Conservation (phyloP, 2,797 vertebrate species). For the Mormyrus proboscirostris region DNA sequence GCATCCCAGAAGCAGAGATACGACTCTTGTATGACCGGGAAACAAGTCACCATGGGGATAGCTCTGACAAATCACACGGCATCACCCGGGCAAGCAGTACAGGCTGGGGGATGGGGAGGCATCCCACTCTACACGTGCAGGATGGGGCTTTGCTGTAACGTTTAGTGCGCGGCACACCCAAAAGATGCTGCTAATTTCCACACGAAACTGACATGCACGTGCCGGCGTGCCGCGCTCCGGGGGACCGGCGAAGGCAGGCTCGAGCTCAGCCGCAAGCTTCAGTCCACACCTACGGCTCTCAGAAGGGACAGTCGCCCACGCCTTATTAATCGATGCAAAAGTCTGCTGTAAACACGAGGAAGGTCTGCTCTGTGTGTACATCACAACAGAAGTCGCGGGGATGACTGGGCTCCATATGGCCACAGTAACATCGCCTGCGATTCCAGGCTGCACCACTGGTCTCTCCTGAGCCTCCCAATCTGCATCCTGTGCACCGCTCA, state of each 20-base stretch:
- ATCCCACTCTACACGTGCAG: background rate
- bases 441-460: slow-evolving; percentile 27
- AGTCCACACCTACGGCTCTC: slow-evolving; percentile 10
- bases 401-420: slow-evolving; percentile 71
- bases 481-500: background rate
- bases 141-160: background rate
- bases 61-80: background rate
- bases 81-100: background rate
- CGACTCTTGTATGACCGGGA: background rate
- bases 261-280: background rate
- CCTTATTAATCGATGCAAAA: slow-evolving; percentile 66
- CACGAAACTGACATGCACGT: background rate
- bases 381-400: slow-evolving; percentile 58
- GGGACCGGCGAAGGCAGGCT: background rate
- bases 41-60: background rate
- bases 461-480: background rate
- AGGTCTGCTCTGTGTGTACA: slow-evolving; percentile 53
- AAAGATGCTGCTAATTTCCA: background rate
- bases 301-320: slow-evolving; percentile 55
- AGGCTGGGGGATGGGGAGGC: background rate
- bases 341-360: slow-evolving; percentile 56
- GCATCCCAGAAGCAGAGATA: background rate
- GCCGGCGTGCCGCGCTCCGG: background rate
- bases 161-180: background rate
- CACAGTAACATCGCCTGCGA: slow-evolving; percentile 53